Base-by-base conservation (phyloP, 1,140 invertebrate species). In the Pinna nobilis region DNA sequence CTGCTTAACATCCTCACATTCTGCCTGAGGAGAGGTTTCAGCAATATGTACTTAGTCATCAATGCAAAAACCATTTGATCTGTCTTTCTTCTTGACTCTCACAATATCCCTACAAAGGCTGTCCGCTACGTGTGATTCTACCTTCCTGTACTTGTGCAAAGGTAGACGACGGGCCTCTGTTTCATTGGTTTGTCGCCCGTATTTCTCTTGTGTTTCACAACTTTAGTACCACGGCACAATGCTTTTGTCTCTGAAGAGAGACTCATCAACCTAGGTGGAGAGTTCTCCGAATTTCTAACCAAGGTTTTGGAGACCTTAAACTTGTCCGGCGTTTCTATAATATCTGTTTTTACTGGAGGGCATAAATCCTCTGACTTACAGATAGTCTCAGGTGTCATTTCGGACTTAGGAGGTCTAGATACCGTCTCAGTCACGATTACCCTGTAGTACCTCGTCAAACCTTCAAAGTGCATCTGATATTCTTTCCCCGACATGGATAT, bases 61-160 rank as follows among this genome's bases (percentile, higher is more conserved):
- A 5, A 82, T 88, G 80, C 90, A 91, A n/a, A 91, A 81, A 44
- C 90, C 74, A 39, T 89, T 77, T 20, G 80, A 73, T 20, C 88
- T 89, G 77, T 91, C 80, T 0, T 81, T 47, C 68, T 91, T 91
- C n/a, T 81, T 32, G 1, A 91, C 87, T 7, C 86, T 82, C 1
- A 92, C 90, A 13, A 91, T 80, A 44, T 86, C 88, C 59, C 85
- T 74, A 15, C 67, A 28, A 32, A 83, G 78, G 35, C 90, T 72
- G 28, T 74, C 57, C 13, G 18, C 32, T 23, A 66, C 25, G 18
- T 66, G 44, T 35, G 49, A 15, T 20, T 44, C 1, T 18, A 66
- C 63, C 44, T 50, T 33, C n/a, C 50, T 30, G n/a, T 37, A 20
- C 23, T 20, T n/a, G 20, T 28, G 25, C 18, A 44, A 51, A 6